phyloP scores from a whole-genome alignment of 2,888 invertebrate species.

The Bellardia bayeri region DNA sequence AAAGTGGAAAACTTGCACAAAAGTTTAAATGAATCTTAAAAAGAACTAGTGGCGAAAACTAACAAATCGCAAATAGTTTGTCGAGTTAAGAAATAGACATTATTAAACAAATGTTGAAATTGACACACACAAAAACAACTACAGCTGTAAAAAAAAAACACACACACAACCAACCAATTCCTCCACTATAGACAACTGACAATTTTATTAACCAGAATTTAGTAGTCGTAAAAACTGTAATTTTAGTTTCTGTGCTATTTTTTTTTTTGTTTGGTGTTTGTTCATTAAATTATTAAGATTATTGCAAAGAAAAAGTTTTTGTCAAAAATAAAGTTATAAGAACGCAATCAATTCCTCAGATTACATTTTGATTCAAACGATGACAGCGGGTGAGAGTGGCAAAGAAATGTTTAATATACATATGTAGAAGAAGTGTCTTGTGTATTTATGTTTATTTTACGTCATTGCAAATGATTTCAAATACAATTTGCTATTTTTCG shows the following conservation, averaged over 20 bases:
- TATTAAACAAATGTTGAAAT: conserved; percentile 58
- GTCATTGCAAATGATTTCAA: background rate
- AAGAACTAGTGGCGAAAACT: background rate
- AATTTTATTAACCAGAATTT: conserved; percentile 31
- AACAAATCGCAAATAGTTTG: conserved; percentile 44
- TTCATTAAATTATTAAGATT: conserved; percentile 19
- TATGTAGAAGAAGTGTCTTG: background rate
- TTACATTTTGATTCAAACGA: background rate
- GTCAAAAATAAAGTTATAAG: conserved; percentile 9
- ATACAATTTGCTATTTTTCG: too few species aligned
- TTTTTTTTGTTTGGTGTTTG: background rate
- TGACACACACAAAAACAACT: conserved; percentile 13
- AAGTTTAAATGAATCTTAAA: conserved; percentile 37
- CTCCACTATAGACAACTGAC: background rate
- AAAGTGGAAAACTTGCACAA: background rate
- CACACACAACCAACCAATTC: background rate
- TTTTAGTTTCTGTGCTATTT: background rate
- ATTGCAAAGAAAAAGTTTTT: background rate
- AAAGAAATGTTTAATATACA: background rate
- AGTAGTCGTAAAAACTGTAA: conserved; percentile 18
- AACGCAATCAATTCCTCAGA: background rate
- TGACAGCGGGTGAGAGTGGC: background rate
- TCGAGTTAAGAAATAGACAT: conserved; percentile 48
- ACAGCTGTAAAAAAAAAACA: background rate
- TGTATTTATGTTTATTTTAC: background rate